phyloP scores from a whole-genome alignment of 2,113 vertebrate species.

The Psettodes erumei region DNA sequence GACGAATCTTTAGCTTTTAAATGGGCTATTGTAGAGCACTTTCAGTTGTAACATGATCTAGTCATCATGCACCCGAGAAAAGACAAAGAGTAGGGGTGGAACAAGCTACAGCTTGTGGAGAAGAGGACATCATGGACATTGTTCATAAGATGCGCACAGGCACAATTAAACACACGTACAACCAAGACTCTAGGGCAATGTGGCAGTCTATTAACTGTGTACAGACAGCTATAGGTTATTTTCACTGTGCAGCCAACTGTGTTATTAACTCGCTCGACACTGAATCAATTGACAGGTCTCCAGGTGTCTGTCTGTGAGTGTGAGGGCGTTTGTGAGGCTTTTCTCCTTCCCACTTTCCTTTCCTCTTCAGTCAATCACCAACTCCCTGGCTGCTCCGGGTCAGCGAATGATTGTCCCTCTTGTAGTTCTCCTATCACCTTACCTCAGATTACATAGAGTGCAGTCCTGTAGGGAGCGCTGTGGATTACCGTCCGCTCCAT shows the following conservation, averaged over 20 bases:
- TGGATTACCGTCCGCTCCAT: conserved; percentile 54
- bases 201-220: conserved; percentile 56
- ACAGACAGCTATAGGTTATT: conserved; percentile 57
- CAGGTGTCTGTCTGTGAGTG: conserved; percentile 41
- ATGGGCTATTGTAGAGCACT: neutral
- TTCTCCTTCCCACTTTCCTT: conserved; percentile 1
- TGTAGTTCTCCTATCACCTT: conserved; percentile 55
- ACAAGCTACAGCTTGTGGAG: no score
- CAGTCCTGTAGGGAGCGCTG: conserved; percentile 13
- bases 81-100: no score
- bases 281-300: conserved; percentile 66
- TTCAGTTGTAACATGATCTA: neutral
- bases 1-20: conserved; percentile 5
- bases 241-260: conserved; percentile 69
- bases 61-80: neutral
- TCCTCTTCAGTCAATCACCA: conserved; percentile 17
- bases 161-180: conserved; percentile 47
- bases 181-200: conserved; percentile 7
- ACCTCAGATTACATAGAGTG: conserved; percentile 58
- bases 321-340: conserved; percentile 34
- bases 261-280: conserved; percentile 69
- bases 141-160: conserved; percentile 27
- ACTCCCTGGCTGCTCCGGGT: conserved; percentile 58
- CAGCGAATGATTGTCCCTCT: conserved; percentile 52
- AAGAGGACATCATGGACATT: conserved; percentile 11